Conservation (phyloP, 2,888 invertebrate species). For the Protophormia terraenovae region DNA sequence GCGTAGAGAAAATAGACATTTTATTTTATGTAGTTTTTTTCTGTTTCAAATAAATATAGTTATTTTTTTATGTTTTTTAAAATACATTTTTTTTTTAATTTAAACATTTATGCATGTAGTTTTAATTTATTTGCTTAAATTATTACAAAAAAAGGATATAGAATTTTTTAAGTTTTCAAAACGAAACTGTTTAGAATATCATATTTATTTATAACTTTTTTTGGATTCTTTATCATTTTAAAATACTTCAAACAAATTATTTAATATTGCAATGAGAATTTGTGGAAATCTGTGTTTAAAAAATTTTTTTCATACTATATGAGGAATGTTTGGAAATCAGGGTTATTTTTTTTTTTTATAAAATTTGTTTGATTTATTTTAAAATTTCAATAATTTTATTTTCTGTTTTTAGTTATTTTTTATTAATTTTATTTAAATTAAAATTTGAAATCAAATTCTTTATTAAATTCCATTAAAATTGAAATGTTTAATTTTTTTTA, state of each 20-base stretch:
- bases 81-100: slow-evolving; percentile 36
- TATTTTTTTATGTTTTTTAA: slow-evolving; percentile 28
- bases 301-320: not conserved
- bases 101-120: slow-evolving; percentile 24
- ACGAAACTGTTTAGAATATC: slow-evolving; percentile 36
- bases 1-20: slow-evolving; percentile 66
- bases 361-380: not conserved
- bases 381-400: not conserved
- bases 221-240: not conserved
- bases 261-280: not conserved
- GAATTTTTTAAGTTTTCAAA: slow-evolving; percentile 23
- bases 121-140: slow-evolving; percentile 37
- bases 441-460: not conserved
- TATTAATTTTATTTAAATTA: not conserved
- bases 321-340: slow-evolving; percentile 45
- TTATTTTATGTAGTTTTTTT: slow-evolving; percentile 27
- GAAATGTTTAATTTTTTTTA: no score
- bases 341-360: not conserved
- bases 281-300: not conserved
- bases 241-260: not conserved
- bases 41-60: slow-evolving; percentile 37
- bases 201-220: slow-evolving; percentile 13
- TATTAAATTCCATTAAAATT: not conserved
- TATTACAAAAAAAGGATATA: slow-evolving; percentile 43
- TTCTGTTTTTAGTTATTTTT: not conserved